Conservation (phyloP, 2,888 invertebrate species). For the Sarcophaga subvicina region DNA sequence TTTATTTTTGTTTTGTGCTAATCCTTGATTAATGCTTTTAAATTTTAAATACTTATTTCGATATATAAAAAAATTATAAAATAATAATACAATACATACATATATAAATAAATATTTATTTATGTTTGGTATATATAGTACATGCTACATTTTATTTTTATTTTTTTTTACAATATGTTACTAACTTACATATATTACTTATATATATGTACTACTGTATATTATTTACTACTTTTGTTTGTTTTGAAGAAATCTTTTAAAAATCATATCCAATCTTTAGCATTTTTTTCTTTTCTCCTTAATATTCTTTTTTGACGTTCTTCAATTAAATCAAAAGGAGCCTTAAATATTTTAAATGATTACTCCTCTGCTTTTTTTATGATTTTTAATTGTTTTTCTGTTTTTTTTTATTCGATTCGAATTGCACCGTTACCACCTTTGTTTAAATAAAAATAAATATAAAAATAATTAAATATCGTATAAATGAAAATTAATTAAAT, state of each 20-base stretch:
- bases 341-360: neutral
- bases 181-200: conserved; percentile 39
- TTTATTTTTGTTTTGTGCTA: conserved; percentile 9
- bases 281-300: too few relatives aligned
- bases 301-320: conserved; percentile 33
- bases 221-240: neutral
- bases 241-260: neutral
- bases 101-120: neutral
- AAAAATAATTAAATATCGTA: conserved; percentile 26
- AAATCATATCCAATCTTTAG: too few relatives aligned
- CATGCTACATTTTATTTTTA: neutral
- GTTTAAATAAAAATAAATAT: conserved; percentile 58
- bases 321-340: conserved; percentile 33
- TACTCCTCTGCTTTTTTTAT: conserved; percentile 34
- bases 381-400: conserved; percentile 19
- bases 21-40: conserved; percentile 48
- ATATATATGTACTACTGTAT: too few relatives aligned
- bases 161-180: conserved; percentile 18
- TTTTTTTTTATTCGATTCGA: conserved; percentile 30
- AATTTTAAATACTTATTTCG: conserved; percentile 27
- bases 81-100: neutral
- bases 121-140: neutral
- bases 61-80: neutral
- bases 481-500: neutral
- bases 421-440: conserved; percentile 80